Evolutionary conservation across 2,113 vertebrate genomes (phyloP), one percentile per base, ranked within the genome.

Genomic region (Trematomus loennbergii): DNA sequence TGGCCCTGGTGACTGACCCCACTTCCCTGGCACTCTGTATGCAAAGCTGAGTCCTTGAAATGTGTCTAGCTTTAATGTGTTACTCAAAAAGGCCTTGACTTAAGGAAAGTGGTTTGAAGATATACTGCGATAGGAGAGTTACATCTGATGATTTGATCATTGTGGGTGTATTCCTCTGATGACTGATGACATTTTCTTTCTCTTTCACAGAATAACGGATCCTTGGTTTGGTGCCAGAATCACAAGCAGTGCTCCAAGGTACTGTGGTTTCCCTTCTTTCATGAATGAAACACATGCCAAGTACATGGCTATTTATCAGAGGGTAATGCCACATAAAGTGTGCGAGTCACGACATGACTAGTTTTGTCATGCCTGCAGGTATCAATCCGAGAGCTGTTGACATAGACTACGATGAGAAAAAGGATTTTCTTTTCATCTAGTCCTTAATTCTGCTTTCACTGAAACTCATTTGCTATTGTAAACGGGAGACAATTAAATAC

Each of bases 161-260:
- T 72, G 55, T 33, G 62, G 75, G 76, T 81, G 75, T n/a, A 13
- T 70, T 86, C 83, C 45, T 45, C 29, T 52, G 67, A 83, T 81
- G 72, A 81, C 75, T 85, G 78, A 83, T 83, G 60, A 55, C 82
- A 22, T 81, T 84, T 71, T 70, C 48, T 33, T 62, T 62, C 33
- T 91, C 89, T 78, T 82, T 90, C 86, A 66, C 96, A 99, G 98
- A 98, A 97, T 93, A 99, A 98, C 73, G 97, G 97, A 29, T 98
- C 97, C 54, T 94, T 99, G 96, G 94, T 96, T 75, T 99, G 98
- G 98, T 99, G 98, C 92, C 97, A 97, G 95, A 98, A 96, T 95
- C 97, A 99, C 92, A 99, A 98, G 92, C 97, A 99, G 40, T 99
- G 98, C 95, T 98, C 97, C 75, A 98, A 98, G 97, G 98, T 99